Evolutionary conservation across 2,888 invertebrate genomes (phyloP), one percentile per base, ranked within the genome.

Genomic region (Heterodera filipjevi): DNA sequence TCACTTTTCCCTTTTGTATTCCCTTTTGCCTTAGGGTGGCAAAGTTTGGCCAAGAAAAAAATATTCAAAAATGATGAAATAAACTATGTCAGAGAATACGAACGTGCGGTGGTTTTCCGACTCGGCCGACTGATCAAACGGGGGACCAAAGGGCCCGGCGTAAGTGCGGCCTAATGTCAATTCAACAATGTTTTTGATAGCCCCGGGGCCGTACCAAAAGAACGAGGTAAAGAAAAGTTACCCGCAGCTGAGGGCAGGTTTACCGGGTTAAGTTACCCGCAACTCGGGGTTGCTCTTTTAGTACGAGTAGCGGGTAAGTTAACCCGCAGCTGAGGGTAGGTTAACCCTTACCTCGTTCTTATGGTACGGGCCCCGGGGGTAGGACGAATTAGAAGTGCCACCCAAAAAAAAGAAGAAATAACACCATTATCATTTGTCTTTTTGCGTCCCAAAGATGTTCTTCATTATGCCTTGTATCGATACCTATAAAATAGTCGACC

Each of bases 391-490:
- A 10, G 71, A 2, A 12, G n/a, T 27, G 30, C 49, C 32, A 53
- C n/a, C 6, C 19, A 44, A 22, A 19, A 33, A n/a, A 6, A 22
- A n/a, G n/a, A n/a, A n/a, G n/a, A n/a, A n/a, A n/a, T n/a, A n/a
- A n/a, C n/a, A n/a, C n/a, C n/a, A n/a, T n/a, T n/a, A n/a, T 33
- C n/a, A 74, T 14, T 32, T 75, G 33, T 27, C n/a, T 16, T 19
- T 53, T 53, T 6, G 6, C 53, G 16, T 27, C 59, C n/a, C 19
- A 27, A 59, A 75, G 75, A 75, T 97, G 85, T 96, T 96, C 91
- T 96, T 97, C 91, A 95, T 96, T 81, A 91, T 97, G 83, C 96
- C 96, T 0, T 97, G 96, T 91, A 95, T 96, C 89, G 97, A 92
- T 82, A 90, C 90, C 46, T 96, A 96, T 90, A 88, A 86, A 79